Base-by-base conservation (phyloP, 1,140 invertebrate genomes). In the Oedothorax gibbosus region DNA sequence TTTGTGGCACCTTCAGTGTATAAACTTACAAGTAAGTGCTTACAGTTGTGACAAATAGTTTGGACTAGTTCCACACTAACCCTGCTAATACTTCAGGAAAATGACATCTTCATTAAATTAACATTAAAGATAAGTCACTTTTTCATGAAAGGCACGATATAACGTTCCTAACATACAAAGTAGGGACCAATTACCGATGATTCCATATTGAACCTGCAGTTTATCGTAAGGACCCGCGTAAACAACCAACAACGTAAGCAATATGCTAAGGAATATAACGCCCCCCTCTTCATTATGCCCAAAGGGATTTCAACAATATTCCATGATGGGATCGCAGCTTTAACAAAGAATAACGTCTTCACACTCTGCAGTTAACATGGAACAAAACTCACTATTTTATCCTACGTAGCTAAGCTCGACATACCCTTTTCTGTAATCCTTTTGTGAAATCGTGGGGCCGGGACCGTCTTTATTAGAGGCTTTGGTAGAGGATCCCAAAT, bases 391-490 rank as follows among this genome's bases (percentile, higher is more conserved):
- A 62, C 80, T 72, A 73, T 82, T 82, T 82, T n/a, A n/a, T n/a
- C n/a, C n/a, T n/a, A n/a, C n/a, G n/a, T n/a, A n/a, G n/a, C n/a
- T 12, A 65, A 50, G 50, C 11, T 51, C 18, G 20, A 15, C n/a
- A 62, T 12, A 68, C 64, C 18, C 50, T n/a, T 60, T 57, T 56
- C 35, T 35, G 35, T 5, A 2, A 35, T 35, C 35, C 80, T 35
- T 20, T 35, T 7, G 35, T 21, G 18, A 50, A 82, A 82, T 73
- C 68, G 69, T 82, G 80, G 54, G 68, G 56, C 50, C 57, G 80
- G 66, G 65, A 18, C 49, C 51, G 69, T 73, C 80, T 82, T 82
- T 72, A 82, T 82, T 82, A 82, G 69, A 82, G 80, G 80, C 14
- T 15, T 57, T 2, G 50, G 35, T 35, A 50, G 66, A 71, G 66